Conservation (phyloP, 1,140 invertebrate species). For the Papilio xuthus region DNA sequence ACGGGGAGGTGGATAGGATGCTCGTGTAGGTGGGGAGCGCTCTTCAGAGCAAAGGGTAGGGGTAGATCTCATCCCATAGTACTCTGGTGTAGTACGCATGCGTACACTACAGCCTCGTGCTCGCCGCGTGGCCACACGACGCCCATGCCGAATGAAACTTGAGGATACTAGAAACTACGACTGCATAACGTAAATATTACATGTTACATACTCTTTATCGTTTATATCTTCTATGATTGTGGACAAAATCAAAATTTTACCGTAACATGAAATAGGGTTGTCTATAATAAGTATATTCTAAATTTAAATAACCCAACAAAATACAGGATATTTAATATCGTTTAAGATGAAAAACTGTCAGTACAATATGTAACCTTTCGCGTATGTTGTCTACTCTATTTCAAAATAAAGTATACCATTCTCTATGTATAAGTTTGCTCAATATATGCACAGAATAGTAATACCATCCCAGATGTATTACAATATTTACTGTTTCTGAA, state of each 20-base stretch:
- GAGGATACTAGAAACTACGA: conserved; percentile 42
- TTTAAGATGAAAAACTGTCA: too few species aligned
- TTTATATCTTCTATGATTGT: neutral
- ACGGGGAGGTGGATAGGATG: conserved; percentile 40
- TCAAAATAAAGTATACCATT: neutral
- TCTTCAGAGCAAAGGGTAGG: conserved; percentile 23
- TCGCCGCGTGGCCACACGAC: conserved; percentile 65
- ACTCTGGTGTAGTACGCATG: conserved; percentile 59
- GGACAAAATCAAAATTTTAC: neutral
- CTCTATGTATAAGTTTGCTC: neutral
- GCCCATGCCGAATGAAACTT: conserved; percentile 54
- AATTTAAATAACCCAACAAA: neutral
- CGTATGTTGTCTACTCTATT: neutral
- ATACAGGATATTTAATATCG: too few species aligned
- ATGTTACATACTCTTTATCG: conserved; percentile 4
- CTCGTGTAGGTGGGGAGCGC: conserved; percentile 42
- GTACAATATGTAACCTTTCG: neutral
- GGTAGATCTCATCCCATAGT: conserved; percentile 40
- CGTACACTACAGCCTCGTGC: conserved; percentile 70
- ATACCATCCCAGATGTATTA: neutral
- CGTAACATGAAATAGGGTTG: too few species aligned
- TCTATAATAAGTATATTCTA: neutral
- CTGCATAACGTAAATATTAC: conserved; percentile 17
- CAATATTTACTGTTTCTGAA: conserved; percentile 43
- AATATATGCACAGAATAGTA: neutral